Evolutionary conservation across 2,113 vertebrate genomes (phyloP).

Genomic region (Aleadryas rufinucha): DNA sequence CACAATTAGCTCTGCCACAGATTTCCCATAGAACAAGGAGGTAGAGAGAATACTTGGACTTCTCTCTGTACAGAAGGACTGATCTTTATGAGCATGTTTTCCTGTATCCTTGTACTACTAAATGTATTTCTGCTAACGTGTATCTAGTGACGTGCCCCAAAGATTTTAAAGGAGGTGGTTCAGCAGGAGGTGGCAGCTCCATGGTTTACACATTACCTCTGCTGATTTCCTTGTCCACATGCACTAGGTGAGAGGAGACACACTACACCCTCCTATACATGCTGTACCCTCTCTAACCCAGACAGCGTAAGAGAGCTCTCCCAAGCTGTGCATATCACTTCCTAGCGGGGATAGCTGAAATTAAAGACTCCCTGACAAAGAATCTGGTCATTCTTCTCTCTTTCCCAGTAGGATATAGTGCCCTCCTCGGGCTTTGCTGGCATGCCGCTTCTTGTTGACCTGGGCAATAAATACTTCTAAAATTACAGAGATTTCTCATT

Average conservation of each 20-base stretch:
- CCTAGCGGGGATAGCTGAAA: background rate
- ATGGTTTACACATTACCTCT: accelerated
- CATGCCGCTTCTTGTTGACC: background rate
- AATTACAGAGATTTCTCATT: background rate
- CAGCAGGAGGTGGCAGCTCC: background rate
- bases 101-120: background rate
- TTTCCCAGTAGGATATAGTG: background rate
- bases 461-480: background rate
- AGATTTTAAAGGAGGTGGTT: background rate
- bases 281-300: background rate
- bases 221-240: background rate
- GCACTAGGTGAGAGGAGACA: background rate
- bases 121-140: background rate
- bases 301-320: background rate
- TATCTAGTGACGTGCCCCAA: background rate
- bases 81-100: background rate
- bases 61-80: background rate
- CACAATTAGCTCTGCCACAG: background rate
- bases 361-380: background rate
- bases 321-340: background rate
- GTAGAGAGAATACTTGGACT: background rate
- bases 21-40: background rate
- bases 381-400: background rate
- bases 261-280: background rate
- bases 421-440: background rate